phyloP scores from a whole-genome alignment of 2,113 vertebrate genomes.

The Chitala chitala region DNA sequence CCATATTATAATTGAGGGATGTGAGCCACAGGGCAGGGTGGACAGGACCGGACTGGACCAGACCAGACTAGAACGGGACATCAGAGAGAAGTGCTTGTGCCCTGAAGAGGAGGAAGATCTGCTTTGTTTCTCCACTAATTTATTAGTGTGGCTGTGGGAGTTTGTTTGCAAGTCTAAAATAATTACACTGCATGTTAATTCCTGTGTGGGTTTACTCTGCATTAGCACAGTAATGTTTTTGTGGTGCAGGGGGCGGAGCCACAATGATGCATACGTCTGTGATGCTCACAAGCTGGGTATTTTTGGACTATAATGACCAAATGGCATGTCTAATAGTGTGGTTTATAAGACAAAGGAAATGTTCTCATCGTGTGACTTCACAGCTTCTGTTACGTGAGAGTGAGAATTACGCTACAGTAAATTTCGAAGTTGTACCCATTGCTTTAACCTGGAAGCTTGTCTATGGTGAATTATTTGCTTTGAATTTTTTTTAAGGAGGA shows the following conservation, averaged over 20 bases:
- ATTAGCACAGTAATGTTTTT: background rate
- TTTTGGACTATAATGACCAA: too few relatives aligned
- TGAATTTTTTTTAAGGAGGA: background rate
- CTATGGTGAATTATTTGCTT: background rate
- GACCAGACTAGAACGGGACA: constrained; percentile 13
- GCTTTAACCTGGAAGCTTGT: background rate
- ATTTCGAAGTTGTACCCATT: background rate
- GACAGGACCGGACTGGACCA: too few relatives aligned
- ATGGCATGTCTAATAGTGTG: too few relatives aligned
- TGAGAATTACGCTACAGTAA: background rate
- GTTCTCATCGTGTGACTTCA: too few relatives aligned
- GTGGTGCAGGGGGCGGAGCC: background rate
- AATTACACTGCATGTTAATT: background rate
- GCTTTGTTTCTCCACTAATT: background rate
- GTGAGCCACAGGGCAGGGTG: background rate
- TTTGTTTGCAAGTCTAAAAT: background rate
- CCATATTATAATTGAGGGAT: background rate
- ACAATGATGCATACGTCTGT: too few relatives aligned
- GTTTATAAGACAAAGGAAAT: too few relatives aligned
- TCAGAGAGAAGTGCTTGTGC: constrained; percentile 12
- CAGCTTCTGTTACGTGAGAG: too few relatives aligned
- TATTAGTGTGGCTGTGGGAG: background rate
- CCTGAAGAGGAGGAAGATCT: constrained; percentile 6
- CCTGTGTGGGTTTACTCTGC: background rate
- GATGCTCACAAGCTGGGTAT: too few relatives aligned